A percentile compares a stretch with the other conserved stretches of the same genome.
phyloP scores from a whole-genome alignment of 2,113 vertebrate genomes.

The Phodopus roborovskii region DNA sequence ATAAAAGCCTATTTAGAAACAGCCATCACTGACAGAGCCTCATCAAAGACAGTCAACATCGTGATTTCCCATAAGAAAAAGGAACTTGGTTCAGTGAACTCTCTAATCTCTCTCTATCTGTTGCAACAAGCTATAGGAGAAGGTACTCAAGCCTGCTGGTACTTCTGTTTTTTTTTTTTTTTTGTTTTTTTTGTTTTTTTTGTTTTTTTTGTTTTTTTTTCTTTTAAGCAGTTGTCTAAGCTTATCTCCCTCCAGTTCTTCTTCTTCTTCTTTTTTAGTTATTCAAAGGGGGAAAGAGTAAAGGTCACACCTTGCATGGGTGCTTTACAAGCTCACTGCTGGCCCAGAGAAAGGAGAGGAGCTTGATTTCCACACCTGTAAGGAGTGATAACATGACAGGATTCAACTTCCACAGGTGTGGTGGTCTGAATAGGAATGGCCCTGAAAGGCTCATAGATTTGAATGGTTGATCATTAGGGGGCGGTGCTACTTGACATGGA shows the following conservation, averaged over 20 bases:
- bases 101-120: not conserved
- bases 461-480: not conserved
- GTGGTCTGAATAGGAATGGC: not conserved
- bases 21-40: not conserved
- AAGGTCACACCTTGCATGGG: not conserved
- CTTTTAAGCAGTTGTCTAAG: not conserved
- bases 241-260: not conserved
- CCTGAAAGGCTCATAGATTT: not conserved
- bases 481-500: not conserved
- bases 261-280: not conserved
- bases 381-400: not conserved
- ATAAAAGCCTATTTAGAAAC: constrained; percentile 26
- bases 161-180: too few relatives aligned
- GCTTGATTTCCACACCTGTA: not conserved
- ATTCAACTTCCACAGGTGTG: not conserved
- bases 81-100: not conserved
- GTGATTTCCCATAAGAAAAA: not conserved
- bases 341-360: not conserved
- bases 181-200: too few relatives aligned
- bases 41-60: not conserved
- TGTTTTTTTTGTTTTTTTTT: too few relatives aligned
- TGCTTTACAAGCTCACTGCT: not conserved
- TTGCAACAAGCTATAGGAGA: not conserved
- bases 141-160: not conserved
- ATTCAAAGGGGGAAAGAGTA: constrained; percentile 26